Conservation (phyloP, 92 coral and sea anemone species). For the Siderastrea siderea region DNA sequence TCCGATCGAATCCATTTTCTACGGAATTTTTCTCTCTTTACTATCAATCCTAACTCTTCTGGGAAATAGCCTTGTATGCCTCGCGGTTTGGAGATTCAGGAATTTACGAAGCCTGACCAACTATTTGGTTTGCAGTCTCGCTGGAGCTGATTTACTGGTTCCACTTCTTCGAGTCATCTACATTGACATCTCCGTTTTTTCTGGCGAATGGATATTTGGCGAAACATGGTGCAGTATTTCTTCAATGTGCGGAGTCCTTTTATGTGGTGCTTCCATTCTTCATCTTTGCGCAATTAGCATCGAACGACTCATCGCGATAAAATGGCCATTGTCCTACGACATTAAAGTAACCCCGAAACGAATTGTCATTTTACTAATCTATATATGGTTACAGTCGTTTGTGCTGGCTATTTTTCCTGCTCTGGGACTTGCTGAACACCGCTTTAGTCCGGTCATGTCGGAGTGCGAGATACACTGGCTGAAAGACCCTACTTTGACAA, state of each 20-base stretch:
- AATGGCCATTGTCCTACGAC: conserved; percentile 86
- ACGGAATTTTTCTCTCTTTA: conserved; percentile 60
- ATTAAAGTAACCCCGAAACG: conserved; percentile 75
- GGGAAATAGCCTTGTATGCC: conserved; percentile 90
- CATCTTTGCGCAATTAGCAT: conserved; percentile 90
- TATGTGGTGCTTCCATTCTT: conserved; percentile 95
- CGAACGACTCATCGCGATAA: conserved; percentile 88
- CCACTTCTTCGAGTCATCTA: conserved; percentile 84
- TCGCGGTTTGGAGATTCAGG: conserved; percentile 89
- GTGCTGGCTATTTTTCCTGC: conserved; percentile 73
- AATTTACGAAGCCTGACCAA: conserved; percentile 86
- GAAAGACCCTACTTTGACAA: conserved; percentile 66
- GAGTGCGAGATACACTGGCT: conserved; percentile 94
- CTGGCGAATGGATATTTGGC: conserved; percentile 87
- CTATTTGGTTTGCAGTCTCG: conserved; percentile 90
- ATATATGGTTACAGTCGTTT: conserved; percentile 76
- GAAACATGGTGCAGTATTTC: conserved; percentile 85
- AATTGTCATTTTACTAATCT: conserved; percentile 56
- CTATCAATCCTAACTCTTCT: conserved; percentile 65
- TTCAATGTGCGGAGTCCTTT: conserved; percentile 88
- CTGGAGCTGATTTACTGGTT: conserved; percentile 86
- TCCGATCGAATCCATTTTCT: conserved; percentile 47
- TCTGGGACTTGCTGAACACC: conserved; percentile 86
- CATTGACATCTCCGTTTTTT: conserved; percentile 70
- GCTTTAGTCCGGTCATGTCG: conserved; percentile 77